These are phyloP conservation scores for Bombus polaris DNA, from an alignment of 1,140 invertebrate species.

Conservation along the genomic window DNA sequence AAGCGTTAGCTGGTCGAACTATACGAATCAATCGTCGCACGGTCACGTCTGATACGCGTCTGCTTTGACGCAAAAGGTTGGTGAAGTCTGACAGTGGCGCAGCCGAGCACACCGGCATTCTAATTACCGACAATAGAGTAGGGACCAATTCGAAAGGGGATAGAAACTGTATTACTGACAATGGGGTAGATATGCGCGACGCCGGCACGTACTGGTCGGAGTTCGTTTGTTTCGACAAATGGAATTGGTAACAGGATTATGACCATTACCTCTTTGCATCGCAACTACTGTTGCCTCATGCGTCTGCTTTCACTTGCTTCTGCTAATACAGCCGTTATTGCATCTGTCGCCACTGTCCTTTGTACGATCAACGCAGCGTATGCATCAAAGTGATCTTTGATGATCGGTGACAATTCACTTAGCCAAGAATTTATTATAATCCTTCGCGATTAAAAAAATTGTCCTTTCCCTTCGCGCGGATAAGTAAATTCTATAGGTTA, in stretches of 20 bases:
- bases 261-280: constrained; percentile 69
- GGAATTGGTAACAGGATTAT: constrained; percentile 71
- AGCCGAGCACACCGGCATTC: background rate
- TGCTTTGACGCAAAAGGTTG: constrained; percentile 18
- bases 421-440: background rate
- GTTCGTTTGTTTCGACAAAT: constrained; percentile 73
- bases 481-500: background rate
- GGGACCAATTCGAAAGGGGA: constrained; percentile 33
- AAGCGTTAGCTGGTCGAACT: background rate
- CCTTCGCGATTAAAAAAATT: background rate
- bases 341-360: background rate
- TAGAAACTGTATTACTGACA: constrained; percentile 62
- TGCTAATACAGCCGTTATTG: constrained; percentile 36
- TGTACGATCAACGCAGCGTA: no score
- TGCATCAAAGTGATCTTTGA: no score
- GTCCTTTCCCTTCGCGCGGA: background rate
- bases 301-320: constrained; percentile 23
- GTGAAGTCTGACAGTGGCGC: constrained; percentile 25
- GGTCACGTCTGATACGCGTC: background rate
- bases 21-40: background rate
- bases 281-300: constrained; percentile 37
- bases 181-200: constrained; percentile 56
- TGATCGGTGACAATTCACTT: constrained; percentile 12
- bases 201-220: constrained; percentile 58
- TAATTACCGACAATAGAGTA: constrained; percentile 51